Evolutionary conservation across 2,113 vertebrate species (phyloP), one percentile per base, ranked within the genome.

Genomic region (Brachyhypopomus occidentalis): DNA sequence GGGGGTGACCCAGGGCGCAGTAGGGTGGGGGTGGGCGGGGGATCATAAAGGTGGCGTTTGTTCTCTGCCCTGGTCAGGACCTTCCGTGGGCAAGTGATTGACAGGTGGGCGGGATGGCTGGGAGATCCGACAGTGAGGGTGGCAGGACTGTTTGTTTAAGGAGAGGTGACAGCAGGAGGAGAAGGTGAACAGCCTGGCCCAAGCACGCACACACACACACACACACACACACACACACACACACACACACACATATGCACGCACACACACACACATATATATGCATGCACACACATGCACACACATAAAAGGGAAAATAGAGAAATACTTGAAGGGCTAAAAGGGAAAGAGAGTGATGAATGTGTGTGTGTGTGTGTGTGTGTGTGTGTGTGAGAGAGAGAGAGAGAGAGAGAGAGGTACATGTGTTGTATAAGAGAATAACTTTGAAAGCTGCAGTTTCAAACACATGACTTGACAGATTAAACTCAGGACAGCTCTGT

Each of bases 21-120:
- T 38, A 38, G 38, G 22, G 70, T 36, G 55, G 23, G 55, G 45
- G 27, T 20, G 23, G 27, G 16, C 20, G 55, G 62, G 63, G 20
- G 83, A 82, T 86, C 89, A 92, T 91, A 92, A 92, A 92, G 92
- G 89, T 90, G 82, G 83, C 83, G 87, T 87, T 93, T 94, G 88
- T 91, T 89, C 88, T 87, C 87, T 87, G 74, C 77, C 73, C 77
- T 80, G 85, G 77, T 86, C 84, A 72, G 81, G 75, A 88, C 90
- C 87, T 85, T 86, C 88, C 87, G 85, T 27, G 79, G 11, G 62
- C 11, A 80, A 19, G 88, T 90, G 88, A 87, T 91, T 88, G 92
- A 89, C 90, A 87, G 86, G 89, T 85, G 85, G 80, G 77, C 84
- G 74, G 86, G 76, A 62, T 59, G 9, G 45, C 58, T 56, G 64